Conservation (phyloP, 2,888 invertebrate species). For the Drosophila nr. perissopoda region DNA sequence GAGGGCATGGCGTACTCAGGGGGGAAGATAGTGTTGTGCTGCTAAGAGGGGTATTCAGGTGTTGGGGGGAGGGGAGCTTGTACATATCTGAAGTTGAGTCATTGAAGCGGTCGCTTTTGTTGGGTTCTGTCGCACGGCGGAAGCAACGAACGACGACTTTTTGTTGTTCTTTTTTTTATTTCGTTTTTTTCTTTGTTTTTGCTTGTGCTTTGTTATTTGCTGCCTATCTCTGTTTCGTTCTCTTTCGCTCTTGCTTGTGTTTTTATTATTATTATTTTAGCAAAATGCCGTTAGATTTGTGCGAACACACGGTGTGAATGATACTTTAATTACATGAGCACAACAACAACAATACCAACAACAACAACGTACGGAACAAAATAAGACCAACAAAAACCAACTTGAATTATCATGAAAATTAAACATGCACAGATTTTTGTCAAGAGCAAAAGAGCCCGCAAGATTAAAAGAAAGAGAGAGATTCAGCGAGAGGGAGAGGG, state of each 20-base stretch:
- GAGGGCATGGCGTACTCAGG: slow-evolving; percentile 15
- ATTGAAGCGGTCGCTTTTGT: slow-evolving; percentile 62
- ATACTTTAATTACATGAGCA: slow-evolving; percentile 74
- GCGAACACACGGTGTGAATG: slow-evolving; percentile 79
- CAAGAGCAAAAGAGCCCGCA: neutral
- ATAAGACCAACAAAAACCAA: neutral
- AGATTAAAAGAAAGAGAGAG: neutral
- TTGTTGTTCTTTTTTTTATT: slow-evolving; percentile 10
- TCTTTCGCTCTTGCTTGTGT: slow-evolving; percentile 6
- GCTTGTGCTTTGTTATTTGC: slow-evolving; percentile 34
- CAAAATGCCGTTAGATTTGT: slow-evolving; percentile 78
- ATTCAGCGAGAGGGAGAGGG: neutral
- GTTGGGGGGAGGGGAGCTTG: too few relatives aligned
- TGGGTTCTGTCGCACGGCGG: slow-evolving; percentile 51
- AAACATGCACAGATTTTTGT: slow-evolving; percentile 47
- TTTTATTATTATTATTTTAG: slow-evolving; percentile 72
- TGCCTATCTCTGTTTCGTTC: slow-evolving; percentile 23
- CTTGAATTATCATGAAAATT: slow-evolving; percentile 75
- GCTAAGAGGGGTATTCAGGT: neutral
- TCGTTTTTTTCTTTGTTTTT: slow-evolving; percentile 11
- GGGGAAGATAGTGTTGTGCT: neutral
- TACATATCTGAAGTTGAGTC: slow-evolving; percentile 63
- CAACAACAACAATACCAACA: slow-evolving; percentile 47
- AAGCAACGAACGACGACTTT: slow-evolving; percentile 58
- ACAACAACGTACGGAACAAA: neutral